phyloP scores from a whole-genome alignment of 2,888 invertebrate species.

The Patella ulyssiponensis region DNA sequence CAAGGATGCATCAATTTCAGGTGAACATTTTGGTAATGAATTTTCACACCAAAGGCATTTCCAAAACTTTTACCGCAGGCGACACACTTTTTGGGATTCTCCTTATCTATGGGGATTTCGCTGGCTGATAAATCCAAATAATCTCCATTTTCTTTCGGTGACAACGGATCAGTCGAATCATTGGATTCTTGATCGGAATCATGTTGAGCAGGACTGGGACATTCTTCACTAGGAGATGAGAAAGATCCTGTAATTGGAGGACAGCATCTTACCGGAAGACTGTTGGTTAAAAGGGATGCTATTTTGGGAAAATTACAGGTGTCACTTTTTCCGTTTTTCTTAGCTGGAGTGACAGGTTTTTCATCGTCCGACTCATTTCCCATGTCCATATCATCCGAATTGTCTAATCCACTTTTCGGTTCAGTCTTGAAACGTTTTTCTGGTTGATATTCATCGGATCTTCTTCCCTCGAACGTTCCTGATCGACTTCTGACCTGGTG shows the following conservation, averaged over 20 bases:
- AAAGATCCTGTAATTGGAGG: conserved; percentile 9
- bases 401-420: conserved; percentile 24
- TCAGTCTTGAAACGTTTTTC: conserved; percentile 20
- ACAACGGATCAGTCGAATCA: conserved; percentile 40
- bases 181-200: conserved; percentile 43
- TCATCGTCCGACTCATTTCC: conserved; percentile 33
- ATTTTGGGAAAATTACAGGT: conserved; percentile 49
- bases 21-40: conserved; percentile 96
- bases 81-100: conserved; percentile 91
- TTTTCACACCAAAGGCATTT: conserved; percentile 92
- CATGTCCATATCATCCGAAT: conserved; percentile 27
- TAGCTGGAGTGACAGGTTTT: conserved; percentile 27
- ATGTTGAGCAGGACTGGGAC: conserved; percentile 73
- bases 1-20: conserved; percentile 96
- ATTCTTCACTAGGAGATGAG: conserved; percentile 1
- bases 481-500: conserved; percentile 3
- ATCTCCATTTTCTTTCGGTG: conserved; percentile 23
- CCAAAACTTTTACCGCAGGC: conserved; percentile 94
- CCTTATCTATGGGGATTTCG: conserved; percentile 91
- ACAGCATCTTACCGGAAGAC: not conserved
- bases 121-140: conserved; percentile 43
- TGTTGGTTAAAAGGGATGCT: conserved; percentile 45
- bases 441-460: conserved; percentile 27
- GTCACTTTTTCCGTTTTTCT: conserved; percentile 30
- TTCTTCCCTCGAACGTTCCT: conserved; percentile 1